Conservation (phyloP, 1,140 invertebrate species). For the Caerostris extrusa region DNA sequence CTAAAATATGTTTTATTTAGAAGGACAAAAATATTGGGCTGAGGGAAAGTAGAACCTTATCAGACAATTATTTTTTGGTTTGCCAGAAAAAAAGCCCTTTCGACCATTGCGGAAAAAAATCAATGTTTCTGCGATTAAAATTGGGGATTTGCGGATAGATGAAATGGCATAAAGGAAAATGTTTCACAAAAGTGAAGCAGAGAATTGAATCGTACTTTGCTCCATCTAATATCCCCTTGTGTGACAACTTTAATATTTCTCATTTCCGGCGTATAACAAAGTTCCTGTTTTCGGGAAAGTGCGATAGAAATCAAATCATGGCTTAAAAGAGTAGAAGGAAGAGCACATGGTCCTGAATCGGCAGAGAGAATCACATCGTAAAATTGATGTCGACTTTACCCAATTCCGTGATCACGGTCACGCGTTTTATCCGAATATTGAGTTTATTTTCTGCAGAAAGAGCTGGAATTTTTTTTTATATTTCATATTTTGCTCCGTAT, state of each 20-base stretch:
- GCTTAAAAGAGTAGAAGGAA: slow-evolving; percentile 60
- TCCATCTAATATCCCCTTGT: slow-evolving; percentile 56
- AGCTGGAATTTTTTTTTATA: not conserved
- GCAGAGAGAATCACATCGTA: slow-evolving; percentile 45
- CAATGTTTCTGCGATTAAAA: not conserved
- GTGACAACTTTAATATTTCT: slow-evolving; percentile 70
- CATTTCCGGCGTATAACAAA: slow-evolving; percentile 64
- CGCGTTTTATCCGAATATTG: slow-evolving; percentile 54
- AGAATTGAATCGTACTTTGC: slow-evolving; percentile 27
- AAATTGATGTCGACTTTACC: slow-evolving; percentile 33
- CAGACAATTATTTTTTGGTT: no score
- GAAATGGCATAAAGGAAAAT: not conserved
- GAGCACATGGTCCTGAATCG: slow-evolving; percentile 33
- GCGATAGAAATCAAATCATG: slow-evolving; percentile 73
- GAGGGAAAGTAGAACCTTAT: no score
- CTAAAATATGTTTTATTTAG: no score
- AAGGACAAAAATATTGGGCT: no score
- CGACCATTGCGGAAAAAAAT: no score
- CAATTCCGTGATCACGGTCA: not conserved
- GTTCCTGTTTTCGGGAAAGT: slow-evolving; percentile 68
- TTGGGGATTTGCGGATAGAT: not conserved
- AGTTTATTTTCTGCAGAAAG: slow-evolving; percentile 37
- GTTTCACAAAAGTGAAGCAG: not conserved
- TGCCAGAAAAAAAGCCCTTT: no score
- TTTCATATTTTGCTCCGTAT: not conserved